Evolutionary conservation across 2,888 invertebrate species (phyloP).

Genomic region (Acronicta psi): DNA sequence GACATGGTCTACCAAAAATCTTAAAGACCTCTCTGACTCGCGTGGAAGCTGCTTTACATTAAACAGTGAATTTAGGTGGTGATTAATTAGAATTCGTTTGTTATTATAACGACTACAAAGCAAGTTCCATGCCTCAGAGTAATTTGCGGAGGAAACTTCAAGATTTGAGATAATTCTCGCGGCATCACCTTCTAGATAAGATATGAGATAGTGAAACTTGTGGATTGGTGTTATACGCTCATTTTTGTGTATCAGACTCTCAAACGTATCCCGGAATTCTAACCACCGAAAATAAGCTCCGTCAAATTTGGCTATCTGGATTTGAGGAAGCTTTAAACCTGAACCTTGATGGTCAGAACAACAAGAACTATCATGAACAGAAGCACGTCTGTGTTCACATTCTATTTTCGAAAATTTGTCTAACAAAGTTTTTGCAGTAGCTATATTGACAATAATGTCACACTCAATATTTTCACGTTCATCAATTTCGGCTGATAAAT

Average conservation of each 20-base stretch:
- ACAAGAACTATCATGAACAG: constrained; percentile 2
- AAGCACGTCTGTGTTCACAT: constrained; percentile 3
- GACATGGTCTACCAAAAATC: constrained; percentile 47
- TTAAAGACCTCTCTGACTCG: constrained; percentile 39
- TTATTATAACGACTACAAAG: constrained; percentile 46
- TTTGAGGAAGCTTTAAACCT: constrained; percentile 31
- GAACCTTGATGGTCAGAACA: constrained; percentile 10
- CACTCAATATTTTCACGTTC: constrained; percentile 42
- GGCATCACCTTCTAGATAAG: constrained; percentile 48
- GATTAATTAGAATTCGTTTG: constrained; percentile 23
- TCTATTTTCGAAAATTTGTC: constrained; percentile 13
- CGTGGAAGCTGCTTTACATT: constrained; percentile 29
- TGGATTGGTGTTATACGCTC: constrained; percentile 24
- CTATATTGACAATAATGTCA: constrained; percentile 26
- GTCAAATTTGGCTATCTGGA: constrained; percentile 38
- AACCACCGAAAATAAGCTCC: constrained; percentile 46
- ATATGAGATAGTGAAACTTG: constrained; percentile 44
- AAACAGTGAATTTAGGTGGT: constrained; percentile 44
- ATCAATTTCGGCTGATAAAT: constrained; percentile 32
- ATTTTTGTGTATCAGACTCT: constrained; percentile 42
- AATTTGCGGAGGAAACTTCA: constrained; percentile 45
- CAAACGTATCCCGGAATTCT: too few relatives aligned
- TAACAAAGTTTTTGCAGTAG: constrained; percentile 34
- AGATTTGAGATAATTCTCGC: constrained; percentile 42
- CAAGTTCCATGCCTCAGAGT: constrained; percentile 53